Conservation (phyloP, 2,113 vertebrate genomes). For the Chrysemys picta region DNA sequence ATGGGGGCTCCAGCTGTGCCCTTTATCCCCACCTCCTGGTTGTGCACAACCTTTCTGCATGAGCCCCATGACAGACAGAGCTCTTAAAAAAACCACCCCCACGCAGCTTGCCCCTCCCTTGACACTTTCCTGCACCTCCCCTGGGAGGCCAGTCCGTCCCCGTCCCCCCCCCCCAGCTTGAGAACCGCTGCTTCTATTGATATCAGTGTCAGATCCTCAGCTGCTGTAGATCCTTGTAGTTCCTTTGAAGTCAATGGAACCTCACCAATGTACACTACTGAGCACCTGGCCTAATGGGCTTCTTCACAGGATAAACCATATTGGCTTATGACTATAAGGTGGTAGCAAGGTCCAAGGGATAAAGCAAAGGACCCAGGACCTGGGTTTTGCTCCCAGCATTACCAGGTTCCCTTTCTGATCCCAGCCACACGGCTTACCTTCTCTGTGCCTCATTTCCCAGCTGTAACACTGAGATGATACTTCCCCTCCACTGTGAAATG, state of each 20-base stretch:
- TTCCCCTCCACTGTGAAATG: not conserved
- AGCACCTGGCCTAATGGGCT: not conserved
- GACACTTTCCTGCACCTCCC: not conserved
- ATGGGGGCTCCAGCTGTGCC: too few species aligned
- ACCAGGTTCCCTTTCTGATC: not conserved
- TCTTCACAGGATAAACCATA: not conserved
- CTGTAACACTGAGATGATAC: not conserved
- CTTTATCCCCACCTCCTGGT: too few species aligned
- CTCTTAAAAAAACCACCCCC: too few species aligned
- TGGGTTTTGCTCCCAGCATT: not conserved
- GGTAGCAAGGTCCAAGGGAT: rapidly evolving
- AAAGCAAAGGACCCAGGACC: not conserved
- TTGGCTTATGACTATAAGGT: not conserved
- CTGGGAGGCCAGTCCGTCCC: too few species aligned
- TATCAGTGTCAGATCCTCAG: rapidly evolving
- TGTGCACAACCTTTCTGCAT: too few species aligned
- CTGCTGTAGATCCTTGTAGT: not conserved
- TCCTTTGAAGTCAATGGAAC: not conserved
- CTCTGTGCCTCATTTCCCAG: not conserved
- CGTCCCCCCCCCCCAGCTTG: too few species aligned
- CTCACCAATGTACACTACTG: rapidly evolving
- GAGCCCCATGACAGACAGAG: too few species aligned
- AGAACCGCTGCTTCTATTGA: not conserved
- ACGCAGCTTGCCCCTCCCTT: too few species aligned
- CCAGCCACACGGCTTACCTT: not conserved